phyloP scores from a whole-genome alignment of 1,140 invertebrate species.

The Stegodyphus dumicola region DNA sequence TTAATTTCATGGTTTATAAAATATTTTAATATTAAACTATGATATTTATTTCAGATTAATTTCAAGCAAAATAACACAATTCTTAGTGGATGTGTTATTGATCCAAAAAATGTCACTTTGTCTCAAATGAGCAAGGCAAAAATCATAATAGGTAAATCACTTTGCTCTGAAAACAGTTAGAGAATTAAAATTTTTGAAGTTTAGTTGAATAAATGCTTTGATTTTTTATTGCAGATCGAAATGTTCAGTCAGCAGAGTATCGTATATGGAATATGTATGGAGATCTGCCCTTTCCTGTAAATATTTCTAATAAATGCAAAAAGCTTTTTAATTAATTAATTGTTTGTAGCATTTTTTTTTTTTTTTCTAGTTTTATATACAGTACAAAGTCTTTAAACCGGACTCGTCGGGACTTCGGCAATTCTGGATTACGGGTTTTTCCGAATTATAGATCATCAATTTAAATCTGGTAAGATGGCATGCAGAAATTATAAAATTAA shows the following conservation, averaged over 20 bases:
- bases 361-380: no score
- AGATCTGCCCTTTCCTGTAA: constrained; percentile 40
- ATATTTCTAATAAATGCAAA: constrained; percentile 42
- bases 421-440: no score
- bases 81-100: constrained; percentile 48
- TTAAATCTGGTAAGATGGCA: no score
- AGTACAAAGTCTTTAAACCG: no score
- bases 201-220: background rate
- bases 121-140: constrained; percentile 41
- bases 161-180: background rate
- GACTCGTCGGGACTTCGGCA: no score
- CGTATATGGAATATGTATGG: constrained; percentile 56
- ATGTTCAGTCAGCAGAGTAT: constrained; percentile 47
- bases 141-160: constrained; percentile 21
- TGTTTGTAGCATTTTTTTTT: no score
- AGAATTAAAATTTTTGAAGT: no score
- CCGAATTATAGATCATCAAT: no score
- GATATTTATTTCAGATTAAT: constrained; percentile 24
- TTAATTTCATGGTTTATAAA: no score
- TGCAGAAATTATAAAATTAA: no score
- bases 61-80: constrained; percentile 48
- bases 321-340: constrained; percentile 19
- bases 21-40: no score
- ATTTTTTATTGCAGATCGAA: constrained; percentile 24
- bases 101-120: constrained; percentile 29